Base-by-base conservation (phyloP, 2,888 invertebrate species). In the Leucophenga montana region DNA sequence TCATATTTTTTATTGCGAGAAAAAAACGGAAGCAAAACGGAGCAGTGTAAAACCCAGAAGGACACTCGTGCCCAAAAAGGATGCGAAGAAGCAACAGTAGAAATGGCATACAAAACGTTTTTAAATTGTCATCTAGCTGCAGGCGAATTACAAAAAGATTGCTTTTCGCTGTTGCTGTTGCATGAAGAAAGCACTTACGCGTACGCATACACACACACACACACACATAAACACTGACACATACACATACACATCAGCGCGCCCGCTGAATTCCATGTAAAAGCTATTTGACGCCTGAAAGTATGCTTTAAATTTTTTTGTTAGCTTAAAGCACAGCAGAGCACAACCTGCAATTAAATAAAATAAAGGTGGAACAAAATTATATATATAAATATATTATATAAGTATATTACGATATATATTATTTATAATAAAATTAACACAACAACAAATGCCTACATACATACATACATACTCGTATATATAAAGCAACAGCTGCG, bases 51-150 rank as follows among this genome's bases (percentile, higher is more conserved):
- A 20, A 20, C 14, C 13, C 44, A 62, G 33, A 44, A 62, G 39
- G 39, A 39, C 39, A 8, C 1, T 5, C 11, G 8, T 8, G 33
- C 33, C 33, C 16, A 44, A 44, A 44, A 44, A 57, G 2, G 4
- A 27, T 27, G 57, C 27, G 27, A 57, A 22, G 8, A 62, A 18
- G 16, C 39, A 39, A 18, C 6, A 20, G 50, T 50, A 14, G 44
- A 66, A 66, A 61, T 61, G 61, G 48, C 50, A 62, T 50, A 62
- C 18, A 61, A 68, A 68, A 61, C 53, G 61, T 61, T 68, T 62
- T 50, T 62, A 53, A 68, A 68, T 68, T 61, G 68, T 53, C 68
- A 61, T 8, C 61, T 39, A 22, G 53, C 68, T 54, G 31, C 33
- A 62, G 68, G 68, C 68, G 48, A 33, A 16, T 14, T 50, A 62